phyloP scores from a whole-genome alignment of 2,888 invertebrate genomes.

The Eupithecia abbreviata region DNA sequence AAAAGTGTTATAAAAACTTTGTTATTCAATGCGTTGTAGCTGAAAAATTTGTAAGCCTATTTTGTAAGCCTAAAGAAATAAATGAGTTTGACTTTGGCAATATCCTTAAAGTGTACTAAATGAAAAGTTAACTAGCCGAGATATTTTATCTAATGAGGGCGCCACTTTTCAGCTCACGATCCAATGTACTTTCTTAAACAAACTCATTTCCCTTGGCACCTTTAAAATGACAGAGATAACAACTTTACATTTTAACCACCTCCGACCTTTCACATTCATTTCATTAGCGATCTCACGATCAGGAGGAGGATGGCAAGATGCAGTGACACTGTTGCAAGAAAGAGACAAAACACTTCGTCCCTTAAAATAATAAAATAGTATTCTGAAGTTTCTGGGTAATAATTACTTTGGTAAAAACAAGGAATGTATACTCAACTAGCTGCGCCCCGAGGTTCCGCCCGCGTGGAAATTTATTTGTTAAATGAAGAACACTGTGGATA shows the following conservation, averaged over 20 bases:
- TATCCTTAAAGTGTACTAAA: too few relatives aligned
- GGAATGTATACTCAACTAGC: too few relatives aligned
- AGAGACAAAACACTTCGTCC: neutral
- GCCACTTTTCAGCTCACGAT: neutral
- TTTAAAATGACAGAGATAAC: constrained; percentile 51
- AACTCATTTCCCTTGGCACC: constrained; percentile 41
- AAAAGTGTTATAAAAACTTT: too few relatives aligned
- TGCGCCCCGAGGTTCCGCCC: too few relatives aligned
- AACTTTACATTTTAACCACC: constrained; percentile 49
- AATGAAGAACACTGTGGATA: too few relatives aligned
- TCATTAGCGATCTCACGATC: constrained; percentile 51
- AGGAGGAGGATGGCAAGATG: constrained; percentile 23
- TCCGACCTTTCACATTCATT: constrained; percentile 54
- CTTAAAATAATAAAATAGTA: too few relatives aligned
- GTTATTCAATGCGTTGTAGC: neutral
- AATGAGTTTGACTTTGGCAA: too few relatives aligned
- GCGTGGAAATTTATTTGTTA: too few relatives aligned
- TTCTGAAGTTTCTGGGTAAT: too few relatives aligned
- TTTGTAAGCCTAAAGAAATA: too few relatives aligned
- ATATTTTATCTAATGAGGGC: neutral
- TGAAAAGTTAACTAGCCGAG: neutral
- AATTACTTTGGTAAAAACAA: too few relatives aligned
- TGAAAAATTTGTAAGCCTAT: too few relatives aligned
- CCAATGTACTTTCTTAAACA: constrained; percentile 12
- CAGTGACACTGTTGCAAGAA: neutral